A percentile compares a stretch with the other conserved stretches of the same genome.
Conservation (phyloP, 2,888 invertebrate genomes). For the Stenurella melanura region DNA sequence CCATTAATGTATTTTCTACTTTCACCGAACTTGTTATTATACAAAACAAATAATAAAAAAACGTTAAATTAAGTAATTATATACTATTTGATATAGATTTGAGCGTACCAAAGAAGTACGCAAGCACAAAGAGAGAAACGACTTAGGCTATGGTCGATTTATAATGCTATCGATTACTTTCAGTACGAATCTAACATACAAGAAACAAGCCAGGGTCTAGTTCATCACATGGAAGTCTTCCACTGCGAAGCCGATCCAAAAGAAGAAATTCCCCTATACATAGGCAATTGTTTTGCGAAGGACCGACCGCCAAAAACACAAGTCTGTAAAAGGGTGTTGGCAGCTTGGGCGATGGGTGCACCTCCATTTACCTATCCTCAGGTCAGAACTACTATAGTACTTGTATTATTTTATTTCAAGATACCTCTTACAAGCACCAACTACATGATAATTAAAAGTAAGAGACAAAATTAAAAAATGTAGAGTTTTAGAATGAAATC, state of each 20-base stretch:
- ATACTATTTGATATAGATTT: too few species aligned
- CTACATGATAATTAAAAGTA: too few species aligned
- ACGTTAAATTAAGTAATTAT: too few species aligned
- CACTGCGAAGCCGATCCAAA: conserved; percentile 88
- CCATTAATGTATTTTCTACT: too few species aligned
- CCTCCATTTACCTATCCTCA: conserved; percentile 88
- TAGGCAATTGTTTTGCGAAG: conserved; percentile 88
- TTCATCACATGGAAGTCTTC: conserved; percentile 99
- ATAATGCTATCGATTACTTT: conserved; percentile 24
- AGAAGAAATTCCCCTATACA: conserved; percentile 84
- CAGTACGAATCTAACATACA: conserved; percentile 90
- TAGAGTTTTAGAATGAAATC: conserved; percentile 30
- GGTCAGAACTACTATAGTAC: conserved; percentile 62
- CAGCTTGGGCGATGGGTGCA: conserved; percentile 99
- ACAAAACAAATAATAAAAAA: too few species aligned
- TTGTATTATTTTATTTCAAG: too few species aligned
- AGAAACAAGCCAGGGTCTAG: conserved; percentile 87
- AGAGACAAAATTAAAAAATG: too few species aligned
- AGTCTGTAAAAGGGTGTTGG: conserved; percentile 89
- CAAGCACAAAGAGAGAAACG: too few species aligned
- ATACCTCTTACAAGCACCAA: too few species aligned
- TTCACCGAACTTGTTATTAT: too few species aligned
- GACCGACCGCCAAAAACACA: conserved; percentile 85
- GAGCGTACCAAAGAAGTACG: too few species aligned
- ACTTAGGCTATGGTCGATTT: too few species aligned